A percentile compares a stretch with the other conserved stretches of the same genome.
Conservation (phyloP, 2,888 invertebrate species). For the Limulus polyphemus region DNA sequence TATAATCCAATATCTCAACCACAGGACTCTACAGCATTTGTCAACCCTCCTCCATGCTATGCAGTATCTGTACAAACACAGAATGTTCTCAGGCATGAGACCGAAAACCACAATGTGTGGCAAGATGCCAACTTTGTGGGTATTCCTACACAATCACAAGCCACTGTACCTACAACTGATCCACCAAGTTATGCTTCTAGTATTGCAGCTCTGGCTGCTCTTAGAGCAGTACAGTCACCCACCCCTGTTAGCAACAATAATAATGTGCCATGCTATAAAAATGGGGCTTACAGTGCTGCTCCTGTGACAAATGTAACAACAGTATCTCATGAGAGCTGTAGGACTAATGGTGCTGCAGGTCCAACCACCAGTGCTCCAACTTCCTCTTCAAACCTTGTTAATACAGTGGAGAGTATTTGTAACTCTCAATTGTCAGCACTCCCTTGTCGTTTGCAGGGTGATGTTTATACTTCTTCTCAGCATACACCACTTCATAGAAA, state of each 20-base stretch:
- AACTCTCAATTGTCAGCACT: slow-evolving; percentile 27
- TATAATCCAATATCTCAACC: background rate
- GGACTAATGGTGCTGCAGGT: background rate
- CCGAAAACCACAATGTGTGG: background rate
- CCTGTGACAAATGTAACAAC: background rate
- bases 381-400: slow-evolving; percentile 24
- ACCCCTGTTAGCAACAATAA: background rate
- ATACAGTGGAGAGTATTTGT: slow-evolving; percentile 28
- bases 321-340: background rate
- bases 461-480: background rate
- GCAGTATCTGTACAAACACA: background rate
- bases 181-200: slow-evolving; percentile 85
- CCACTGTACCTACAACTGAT: slow-evolving; percentile 52
- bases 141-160: background rate
- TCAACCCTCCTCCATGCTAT: background rate
- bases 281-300: background rate
- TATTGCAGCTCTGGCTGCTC: slow-evolving; percentile 64
- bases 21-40: background rate
- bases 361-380: too few species aligned
- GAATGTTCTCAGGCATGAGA: background rate
- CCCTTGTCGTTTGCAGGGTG: slow-evolving; percentile 2
- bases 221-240: slow-evolving; percentile 25
- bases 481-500: slow-evolving; percentile 14
- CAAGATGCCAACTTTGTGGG: background rate
- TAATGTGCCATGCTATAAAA: slow-evolving; percentile 1